Percentiles rank a stretch among this genome's conserved stretches.
Evolutionary conservation across 2,797 vertebrate species (phyloP).

Genomic region (Parauchenoglanis ngamensis): DNA sequence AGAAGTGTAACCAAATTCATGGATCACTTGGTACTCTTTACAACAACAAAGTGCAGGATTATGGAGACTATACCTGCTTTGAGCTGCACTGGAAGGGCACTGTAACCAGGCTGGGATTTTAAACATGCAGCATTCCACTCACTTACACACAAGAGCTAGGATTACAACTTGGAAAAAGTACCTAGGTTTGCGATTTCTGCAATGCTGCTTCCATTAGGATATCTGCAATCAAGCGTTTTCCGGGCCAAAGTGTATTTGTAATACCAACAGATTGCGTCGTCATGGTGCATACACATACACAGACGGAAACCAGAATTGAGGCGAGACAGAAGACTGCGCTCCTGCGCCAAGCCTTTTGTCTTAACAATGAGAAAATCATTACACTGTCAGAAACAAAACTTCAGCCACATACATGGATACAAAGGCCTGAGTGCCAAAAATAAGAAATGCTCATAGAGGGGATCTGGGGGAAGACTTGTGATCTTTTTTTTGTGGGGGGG

Average conservation of each 20-base stretch:
- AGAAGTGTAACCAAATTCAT: background rate
- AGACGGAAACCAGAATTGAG: background rate
- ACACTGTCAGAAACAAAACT: conserved; percentile 1
- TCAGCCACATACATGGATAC: background rate
- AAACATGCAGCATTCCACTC: too few species aligned
- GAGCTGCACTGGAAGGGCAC: background rate
- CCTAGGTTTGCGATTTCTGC: background rate
- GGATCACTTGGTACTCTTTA: background rate
- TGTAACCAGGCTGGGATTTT: background rate
- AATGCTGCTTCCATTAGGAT: background rate
- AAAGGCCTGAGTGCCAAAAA: background rate
- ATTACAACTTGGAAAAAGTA: background rate
- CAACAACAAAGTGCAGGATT: background rate
- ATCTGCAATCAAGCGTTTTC: background rate
- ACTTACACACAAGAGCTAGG: background rate
- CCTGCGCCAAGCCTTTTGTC: conserved; percentile 1
- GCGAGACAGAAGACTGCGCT: conserved; percentile 4
- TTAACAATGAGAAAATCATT: background rate
- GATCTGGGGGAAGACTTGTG: conserved; percentile 14
- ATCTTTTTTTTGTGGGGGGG: conserved; percentile 10
- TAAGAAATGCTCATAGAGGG: background rate
- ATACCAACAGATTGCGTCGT: conserved; percentile 6
- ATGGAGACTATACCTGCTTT: background rate
- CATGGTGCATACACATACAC: background rate
- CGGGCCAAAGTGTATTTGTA: background rate